Conservation (phyloP, 1,140 invertebrate species). For the Papilio aristodemus region DNA sequence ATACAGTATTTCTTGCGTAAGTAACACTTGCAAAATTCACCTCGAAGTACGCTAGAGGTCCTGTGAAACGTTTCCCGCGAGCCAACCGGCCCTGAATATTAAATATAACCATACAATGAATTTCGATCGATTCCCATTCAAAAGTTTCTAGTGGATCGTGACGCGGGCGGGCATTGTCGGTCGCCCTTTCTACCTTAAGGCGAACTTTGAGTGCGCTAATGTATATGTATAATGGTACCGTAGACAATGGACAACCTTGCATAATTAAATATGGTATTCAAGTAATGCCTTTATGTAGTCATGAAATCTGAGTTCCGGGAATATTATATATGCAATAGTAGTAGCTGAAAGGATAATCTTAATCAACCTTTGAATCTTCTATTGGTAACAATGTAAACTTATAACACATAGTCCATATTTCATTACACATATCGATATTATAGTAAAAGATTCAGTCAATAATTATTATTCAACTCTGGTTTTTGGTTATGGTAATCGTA, state of each 20-base stretch:
- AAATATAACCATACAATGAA: conserved; percentile 23
- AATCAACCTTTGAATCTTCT: too few species aligned
- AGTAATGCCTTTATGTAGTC: not conserved
- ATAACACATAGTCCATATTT: too few species aligned
- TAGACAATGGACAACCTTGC: conserved; percentile 25
- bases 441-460: too few species aligned
- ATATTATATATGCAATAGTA: not conserved
- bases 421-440: too few species aligned
- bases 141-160: not conserved
- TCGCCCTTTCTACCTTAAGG: conserved; percentile 27
- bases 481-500: too few species aligned
- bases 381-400: too few species aligned
- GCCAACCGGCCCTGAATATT: conserved; percentile 17
- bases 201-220: conserved; percentile 11
- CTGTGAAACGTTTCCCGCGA: not conserved
- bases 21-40: conserved; percentile 1
- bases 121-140: conserved; percentile 18
- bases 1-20: conserved; percentile 4
- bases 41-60: not conserved
- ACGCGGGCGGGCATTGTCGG: not conserved
- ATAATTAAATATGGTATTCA: conserved; percentile 21
- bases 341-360: not conserved
- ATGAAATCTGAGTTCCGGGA: not conserved
- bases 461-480: too few species aligned
- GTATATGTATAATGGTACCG: not conserved